A percentile compares a stretch with the other conserved stretches of the same genome.
Conservation (phyloP, 2,888 invertebrate genomes). For the Drosophila lacicola region DNA sequence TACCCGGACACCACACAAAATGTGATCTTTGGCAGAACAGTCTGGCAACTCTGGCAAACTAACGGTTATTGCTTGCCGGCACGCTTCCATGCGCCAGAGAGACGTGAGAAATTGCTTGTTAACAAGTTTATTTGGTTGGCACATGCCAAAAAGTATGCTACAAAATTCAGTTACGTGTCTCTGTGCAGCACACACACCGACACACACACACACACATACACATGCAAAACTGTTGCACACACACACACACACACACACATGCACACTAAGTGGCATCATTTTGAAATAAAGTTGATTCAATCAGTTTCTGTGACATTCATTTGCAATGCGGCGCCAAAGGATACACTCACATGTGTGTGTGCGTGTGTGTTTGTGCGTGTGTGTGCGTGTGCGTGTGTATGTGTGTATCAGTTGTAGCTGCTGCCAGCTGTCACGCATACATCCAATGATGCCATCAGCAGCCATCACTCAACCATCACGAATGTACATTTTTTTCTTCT, state of each 20-base stretch:
- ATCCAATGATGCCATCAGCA: conserved; percentile 59
- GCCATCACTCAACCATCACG: conserved; percentile 45
- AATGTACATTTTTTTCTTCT: conserved; percentile 12
- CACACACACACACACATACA: conserved; percentile 14
- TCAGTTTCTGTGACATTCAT: conserved; percentile 71
- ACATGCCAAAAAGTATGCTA: conserved; percentile 78
- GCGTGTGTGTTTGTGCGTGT: conserved; percentile 21
- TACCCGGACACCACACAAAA: conserved; percentile 4
- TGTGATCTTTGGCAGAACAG: conserved; percentile 27
- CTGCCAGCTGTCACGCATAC: conserved; percentile 70
- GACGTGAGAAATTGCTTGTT: conserved; percentile 84
- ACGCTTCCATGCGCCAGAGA: conserved; percentile 58
- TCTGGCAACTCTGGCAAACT: conserved; percentile 50
- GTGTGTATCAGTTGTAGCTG: conserved; percentile 45
- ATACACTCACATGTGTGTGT: conserved; percentile 23
- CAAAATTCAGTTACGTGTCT: conserved; percentile 52
- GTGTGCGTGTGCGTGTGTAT: conserved; percentile 27
- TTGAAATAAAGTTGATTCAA: conserved; percentile 86
- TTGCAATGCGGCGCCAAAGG: conserved; percentile 48
- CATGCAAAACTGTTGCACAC: conserved; percentile 11
- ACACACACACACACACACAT: conserved; percentile 7
- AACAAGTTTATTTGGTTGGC: conserved; percentile 82
- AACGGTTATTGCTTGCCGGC: conserved; percentile 45
- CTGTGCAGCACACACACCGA: conserved; percentile 24
- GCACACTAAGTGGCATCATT: conserved; percentile 84